phyloP scores from a whole-genome alignment of 2,113 vertebrate genomes.

The Athene cunicularia region DNA sequence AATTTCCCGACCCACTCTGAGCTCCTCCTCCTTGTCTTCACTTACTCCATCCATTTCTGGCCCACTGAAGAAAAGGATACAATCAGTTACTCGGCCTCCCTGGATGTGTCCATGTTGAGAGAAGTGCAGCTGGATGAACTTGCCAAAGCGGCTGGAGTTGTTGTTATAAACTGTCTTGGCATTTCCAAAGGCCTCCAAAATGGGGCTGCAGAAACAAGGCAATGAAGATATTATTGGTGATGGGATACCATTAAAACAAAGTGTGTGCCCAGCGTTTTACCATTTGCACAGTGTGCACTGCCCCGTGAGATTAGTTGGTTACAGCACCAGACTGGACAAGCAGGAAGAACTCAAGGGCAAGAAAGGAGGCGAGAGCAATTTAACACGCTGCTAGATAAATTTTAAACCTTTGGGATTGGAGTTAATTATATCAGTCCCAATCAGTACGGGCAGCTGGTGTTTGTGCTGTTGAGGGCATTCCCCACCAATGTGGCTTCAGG shows the following conservation, averaged over 20 bases:
- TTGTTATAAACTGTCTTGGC: conserved; percentile 94
- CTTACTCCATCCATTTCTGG: not conserved
- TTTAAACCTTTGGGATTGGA: not conserved
- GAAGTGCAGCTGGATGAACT: conserved; percentile 93
- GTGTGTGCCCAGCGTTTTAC: not conserved
- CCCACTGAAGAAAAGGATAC: conserved; percentile 80
- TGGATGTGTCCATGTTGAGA: conserved; percentile 90
- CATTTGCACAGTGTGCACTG: not conserved
- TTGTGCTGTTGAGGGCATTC: not conserved
- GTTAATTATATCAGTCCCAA: not conserved
- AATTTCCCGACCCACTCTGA: not conserved
- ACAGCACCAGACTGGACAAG: not conserved
- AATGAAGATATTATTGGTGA: not conserved
- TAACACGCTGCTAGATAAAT: not conserved
- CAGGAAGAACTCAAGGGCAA: conserved; percentile 9
- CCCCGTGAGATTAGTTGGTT: not conserved
- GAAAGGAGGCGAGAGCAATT: not conserved
- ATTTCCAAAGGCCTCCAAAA: conserved; percentile 92
- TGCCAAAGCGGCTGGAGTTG: conserved; percentile 93
- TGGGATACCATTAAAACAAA: not conserved
- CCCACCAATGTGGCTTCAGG: not conserved
- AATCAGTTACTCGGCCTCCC: conserved; percentile 89
- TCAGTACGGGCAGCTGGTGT: not conserved
- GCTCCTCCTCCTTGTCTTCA: not conserved
- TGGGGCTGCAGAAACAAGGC: conserved; percentile 78